Evolutionary conservation across 2,797 vertebrate species (phyloP).

Genomic region (Erethizon dorsatum): DNA sequence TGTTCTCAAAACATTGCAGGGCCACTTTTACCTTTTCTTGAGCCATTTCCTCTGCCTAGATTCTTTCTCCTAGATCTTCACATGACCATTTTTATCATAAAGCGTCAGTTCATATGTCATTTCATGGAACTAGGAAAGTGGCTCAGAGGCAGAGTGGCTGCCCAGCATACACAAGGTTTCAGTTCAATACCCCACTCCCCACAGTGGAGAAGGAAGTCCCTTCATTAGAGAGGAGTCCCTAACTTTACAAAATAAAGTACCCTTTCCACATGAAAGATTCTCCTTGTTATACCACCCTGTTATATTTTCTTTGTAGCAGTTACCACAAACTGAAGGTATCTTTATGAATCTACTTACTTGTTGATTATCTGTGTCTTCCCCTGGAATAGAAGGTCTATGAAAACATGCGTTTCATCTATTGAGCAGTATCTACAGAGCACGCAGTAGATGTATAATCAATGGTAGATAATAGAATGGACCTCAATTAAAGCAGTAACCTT

Average conservation of each 20-base stretch:
- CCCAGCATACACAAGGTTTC: background rate
- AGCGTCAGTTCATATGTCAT: background rate
- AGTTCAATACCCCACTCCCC: background rate
- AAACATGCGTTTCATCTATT: background rate
- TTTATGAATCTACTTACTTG: background rate
- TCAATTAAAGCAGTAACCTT: background rate
- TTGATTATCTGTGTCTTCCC: background rate
- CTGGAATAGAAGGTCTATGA: background rate
- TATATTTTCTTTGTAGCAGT: background rate
- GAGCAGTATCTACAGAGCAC: background rate
- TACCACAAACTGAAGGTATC: background rate
- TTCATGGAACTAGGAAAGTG: background rate
- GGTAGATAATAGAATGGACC: background rate
- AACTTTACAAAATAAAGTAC: background rate
- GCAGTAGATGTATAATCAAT: background rate
- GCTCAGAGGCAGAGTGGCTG: background rate
- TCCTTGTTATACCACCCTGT: background rate
- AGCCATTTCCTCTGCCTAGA: background rate
- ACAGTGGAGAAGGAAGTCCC: background rate
- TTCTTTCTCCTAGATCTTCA: background rate
- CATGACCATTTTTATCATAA: background rate
- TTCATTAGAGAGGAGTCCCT: background rate
- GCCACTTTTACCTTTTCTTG: background rate
- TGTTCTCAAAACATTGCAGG: background rate
- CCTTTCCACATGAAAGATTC: background rate